Percentiles rank a stretch among this genome's conserved stretches.
Evolutionary conservation across 1,140 invertebrate species (phyloP).

Genomic region (Eurytemora carolleeae): DNA sequence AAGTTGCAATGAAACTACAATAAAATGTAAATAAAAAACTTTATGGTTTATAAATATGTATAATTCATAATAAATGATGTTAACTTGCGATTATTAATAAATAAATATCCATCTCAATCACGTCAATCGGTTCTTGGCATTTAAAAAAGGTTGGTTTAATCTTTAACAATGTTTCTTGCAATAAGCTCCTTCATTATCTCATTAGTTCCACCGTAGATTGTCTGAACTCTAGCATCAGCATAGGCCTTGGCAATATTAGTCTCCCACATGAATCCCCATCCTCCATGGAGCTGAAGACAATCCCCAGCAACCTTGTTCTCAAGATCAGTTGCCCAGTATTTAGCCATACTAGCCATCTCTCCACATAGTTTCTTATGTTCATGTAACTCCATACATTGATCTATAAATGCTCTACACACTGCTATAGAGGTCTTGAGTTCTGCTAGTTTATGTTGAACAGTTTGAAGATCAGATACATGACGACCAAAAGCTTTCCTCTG

Average conservation of each 20-base stretch:
- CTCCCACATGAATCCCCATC: slow-evolving; percentile 34
- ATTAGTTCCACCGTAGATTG: slow-evolving; percentile 32
- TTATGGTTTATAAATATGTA: too few species aligned
- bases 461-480: slow-evolving; percentile 28
- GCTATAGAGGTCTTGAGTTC: slow-evolving; percentile 30
- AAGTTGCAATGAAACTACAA: too few species aligned
- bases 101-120: too few species aligned
- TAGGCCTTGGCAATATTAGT: slow-evolving; percentile 29
- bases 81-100: too few species aligned
- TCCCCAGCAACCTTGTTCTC: slow-evolving; percentile 27
- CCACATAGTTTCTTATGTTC: slow-evolving; percentile 24
- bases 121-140: too few species aligned
- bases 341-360: slow-evolving; percentile 29
- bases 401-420: slow-evolving; percentile 28
- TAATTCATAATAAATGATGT: too few species aligned
- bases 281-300: slow-evolving; percentile 31
- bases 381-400: slow-evolving; percentile 28
- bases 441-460: slow-evolving; percentile 31
- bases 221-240: slow-evolving; percentile 29
- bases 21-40: too few species aligned
- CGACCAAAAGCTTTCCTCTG: slow-evolving; percentile 31
- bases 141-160: too few species aligned
- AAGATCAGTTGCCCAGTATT: slow-evolving; percentile 29
- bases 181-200: slow-evolving; percentile 35
- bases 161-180: slow-evolving; percentile 20